Percentiles rank a stretch among this genome's conserved stretches.
Evolutionary conservation across 2,797 vertebrate genomes (phyloP).

Genomic region (Falco columbarius): DNA sequence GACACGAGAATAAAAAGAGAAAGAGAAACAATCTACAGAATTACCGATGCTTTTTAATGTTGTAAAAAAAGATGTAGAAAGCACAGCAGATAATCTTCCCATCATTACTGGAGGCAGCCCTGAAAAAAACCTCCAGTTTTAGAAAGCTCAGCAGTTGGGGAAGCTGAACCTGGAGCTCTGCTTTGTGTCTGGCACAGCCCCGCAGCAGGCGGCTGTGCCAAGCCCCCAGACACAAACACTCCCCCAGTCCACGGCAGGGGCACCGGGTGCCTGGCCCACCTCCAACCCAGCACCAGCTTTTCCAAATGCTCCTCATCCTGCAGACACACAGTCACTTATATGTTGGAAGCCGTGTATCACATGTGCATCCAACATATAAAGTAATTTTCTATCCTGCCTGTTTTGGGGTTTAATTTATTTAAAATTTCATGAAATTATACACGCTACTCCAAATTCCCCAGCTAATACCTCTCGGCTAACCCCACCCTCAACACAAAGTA

Average conservation of each 20-base stretch:
- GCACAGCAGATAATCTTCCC: background rate
- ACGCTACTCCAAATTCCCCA: background rate
- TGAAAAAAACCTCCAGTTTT: background rate
- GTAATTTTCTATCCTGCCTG: background rate
- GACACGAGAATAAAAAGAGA: background rate
- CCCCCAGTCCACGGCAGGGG: rapidly evolving
- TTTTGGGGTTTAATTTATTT: background rate
- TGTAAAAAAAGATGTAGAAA: background rate
- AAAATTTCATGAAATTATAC: background rate
- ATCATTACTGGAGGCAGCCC: background rate
- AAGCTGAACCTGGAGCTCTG: background rate
- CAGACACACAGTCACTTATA: background rate
- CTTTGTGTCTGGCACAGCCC: background rate
- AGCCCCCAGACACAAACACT: background rate
- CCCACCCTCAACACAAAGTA: background rate
- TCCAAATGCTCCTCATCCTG: background rate
- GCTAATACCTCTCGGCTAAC: background rate
- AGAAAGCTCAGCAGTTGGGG: background rate
- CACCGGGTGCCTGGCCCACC: background rate
- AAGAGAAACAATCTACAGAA: background rate
- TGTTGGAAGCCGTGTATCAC: background rate
- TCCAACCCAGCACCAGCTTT: background rate
- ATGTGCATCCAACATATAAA: background rate
- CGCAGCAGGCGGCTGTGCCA: background rate
- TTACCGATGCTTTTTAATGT: background rate